phyloP scores from a whole-genome alignment of 2,797 vertebrate species.

The Chelon labrosus region DNA sequence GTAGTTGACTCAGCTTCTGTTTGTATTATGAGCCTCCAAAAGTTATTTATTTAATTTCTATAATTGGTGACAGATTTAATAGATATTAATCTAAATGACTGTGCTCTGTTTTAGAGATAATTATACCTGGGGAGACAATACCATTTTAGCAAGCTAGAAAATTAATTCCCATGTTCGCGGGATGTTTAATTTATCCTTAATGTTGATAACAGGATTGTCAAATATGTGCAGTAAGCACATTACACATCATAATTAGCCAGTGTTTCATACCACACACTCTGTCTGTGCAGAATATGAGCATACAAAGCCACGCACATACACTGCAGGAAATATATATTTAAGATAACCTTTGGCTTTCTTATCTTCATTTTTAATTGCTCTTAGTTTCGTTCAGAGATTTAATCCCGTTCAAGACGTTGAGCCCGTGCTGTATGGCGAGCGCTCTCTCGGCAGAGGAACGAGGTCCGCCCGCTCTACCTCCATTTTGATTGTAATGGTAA shows the following conservation, averaged over 20 bases:
- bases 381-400: slow-evolving; percentile 29
- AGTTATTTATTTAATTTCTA: slow-evolving; percentile 15
- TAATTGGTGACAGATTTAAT: slow-evolving; percentile 47
- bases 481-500: slow-evolving; percentile 79
- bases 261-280: slow-evolving; percentile 2
- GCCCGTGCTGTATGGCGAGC: not conserved
- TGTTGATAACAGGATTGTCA: slow-evolving; percentile 59
- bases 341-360: slow-evolving; percentile 37
- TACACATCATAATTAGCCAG: slow-evolving; percentile 31
- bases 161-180: slow-evolving; percentile 58
- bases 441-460: slow-evolving; percentile 33
- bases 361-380: slow-evolving; percentile 51
- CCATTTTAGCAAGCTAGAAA: slow-evolving; percentile 46
- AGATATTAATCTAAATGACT: slow-evolving; percentile 66
- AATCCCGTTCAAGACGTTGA: slow-evolving; percentile 39
- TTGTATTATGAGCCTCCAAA: slow-evolving; percentile 9
- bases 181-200: slow-evolving; percentile 52
- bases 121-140: slow-evolving; percentile 58
- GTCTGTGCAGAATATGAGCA: slow-evolving; percentile 1
- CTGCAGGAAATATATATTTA: slow-evolving; percentile 29
- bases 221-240: slow-evolving; percentile 61
- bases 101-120: slow-evolving; percentile 52
- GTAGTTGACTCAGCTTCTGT: slow-evolving; percentile 31
- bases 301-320: not conserved
- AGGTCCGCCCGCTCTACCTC: slow-evolving; percentile 40